Evolutionary conservation across 2,888 invertebrate species (phyloP), one percentile per base, ranked within the genome.

Genomic region (Ochropleura plecta): DNA sequence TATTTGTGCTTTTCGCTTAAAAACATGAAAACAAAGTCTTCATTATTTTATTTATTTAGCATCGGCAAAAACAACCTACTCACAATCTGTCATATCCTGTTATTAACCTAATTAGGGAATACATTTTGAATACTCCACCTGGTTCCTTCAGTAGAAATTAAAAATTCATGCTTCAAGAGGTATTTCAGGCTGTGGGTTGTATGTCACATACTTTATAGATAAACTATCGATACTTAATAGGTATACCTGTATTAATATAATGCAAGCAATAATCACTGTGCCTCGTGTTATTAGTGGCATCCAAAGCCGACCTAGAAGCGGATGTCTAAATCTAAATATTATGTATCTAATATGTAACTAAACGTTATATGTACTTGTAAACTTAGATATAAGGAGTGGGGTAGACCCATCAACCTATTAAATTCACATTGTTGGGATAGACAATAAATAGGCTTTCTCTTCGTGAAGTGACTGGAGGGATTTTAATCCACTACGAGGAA

Each of bases 321-420:
- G 77, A 77, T 79, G 53, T 40, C 7, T 40, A 44, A 62, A 44
- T 40, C 48, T 62, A 73, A 78, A 78, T 79, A 79, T 60, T 79
- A 49, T 64, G 44, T 42, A 60, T 18, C 42, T 48, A 69, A 10
- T 14, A 12, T 6, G 49, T 40, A 46, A 40, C 16, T 44, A 62
- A 42, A 49, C 55, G 12, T 44, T 62, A 59, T 40, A 8, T 59
- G 30, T 59, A 30, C 14, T 30, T 59, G 12, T 55, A 55, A 55
- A 20, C 20, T 55, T 20, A 10, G 55, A 55, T 55, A 53, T 5
- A 5, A 20, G 20, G 20, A 55, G 12, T 20, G 14, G 20, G 12
- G 20, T 55, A 5, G 55, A 12, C 10, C 20, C 20, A 53, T 55
- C 9, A 53, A n/a, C 10, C 10, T 20, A 20, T 20, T 20, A 55